phyloP scores from a whole-genome alignment of 2,888 invertebrate species.

The Heliconius ethilla region DNA sequence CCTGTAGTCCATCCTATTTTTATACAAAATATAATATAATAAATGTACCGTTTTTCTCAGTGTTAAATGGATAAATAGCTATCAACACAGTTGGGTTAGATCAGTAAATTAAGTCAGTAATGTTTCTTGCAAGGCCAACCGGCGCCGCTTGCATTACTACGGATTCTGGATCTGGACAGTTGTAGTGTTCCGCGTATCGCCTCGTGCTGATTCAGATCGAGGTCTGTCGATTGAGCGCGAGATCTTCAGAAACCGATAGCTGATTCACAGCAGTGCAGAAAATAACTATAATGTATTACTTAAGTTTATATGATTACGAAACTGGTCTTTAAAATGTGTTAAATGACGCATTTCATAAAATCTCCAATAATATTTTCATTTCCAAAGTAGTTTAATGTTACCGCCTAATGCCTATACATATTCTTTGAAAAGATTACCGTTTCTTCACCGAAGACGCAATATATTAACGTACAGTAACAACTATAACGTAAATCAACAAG shows the following conservation, averaged over 20 bases:
- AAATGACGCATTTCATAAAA: not conserved
- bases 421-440: conserved; percentile 18
- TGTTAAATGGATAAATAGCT: conserved; percentile 1
- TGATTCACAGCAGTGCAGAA: conserved; percentile 35
- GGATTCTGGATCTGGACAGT: conserved; percentile 45
- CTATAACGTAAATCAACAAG: conserved; percentile 53
- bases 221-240: conserved; percentile 65
- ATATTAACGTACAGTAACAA: conserved; percentile 45
- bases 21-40: not conserved
- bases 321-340: not conserved
- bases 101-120: conserved; percentile 29
- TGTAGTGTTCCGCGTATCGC: conserved; percentile 62
- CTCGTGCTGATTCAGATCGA: conserved; percentile 75
- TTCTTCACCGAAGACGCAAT: conserved; percentile 35
- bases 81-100: not conserved
- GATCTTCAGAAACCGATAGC: conserved; percentile 66
- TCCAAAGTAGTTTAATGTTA: conserved; percentile 5
- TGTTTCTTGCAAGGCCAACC: conserved; percentile 37
- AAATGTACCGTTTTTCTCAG: not conserved
- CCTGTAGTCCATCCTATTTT: not conserved
- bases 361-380: no score
- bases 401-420: not conserved
- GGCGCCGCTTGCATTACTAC: conserved; percentile 35
- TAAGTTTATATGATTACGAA: not conserved
- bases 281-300: conserved; percentile 7